Evolutionary conservation across 2,113 vertebrate genomes (phyloP).

Genomic region (Ifrita kowaldi): DNA sequence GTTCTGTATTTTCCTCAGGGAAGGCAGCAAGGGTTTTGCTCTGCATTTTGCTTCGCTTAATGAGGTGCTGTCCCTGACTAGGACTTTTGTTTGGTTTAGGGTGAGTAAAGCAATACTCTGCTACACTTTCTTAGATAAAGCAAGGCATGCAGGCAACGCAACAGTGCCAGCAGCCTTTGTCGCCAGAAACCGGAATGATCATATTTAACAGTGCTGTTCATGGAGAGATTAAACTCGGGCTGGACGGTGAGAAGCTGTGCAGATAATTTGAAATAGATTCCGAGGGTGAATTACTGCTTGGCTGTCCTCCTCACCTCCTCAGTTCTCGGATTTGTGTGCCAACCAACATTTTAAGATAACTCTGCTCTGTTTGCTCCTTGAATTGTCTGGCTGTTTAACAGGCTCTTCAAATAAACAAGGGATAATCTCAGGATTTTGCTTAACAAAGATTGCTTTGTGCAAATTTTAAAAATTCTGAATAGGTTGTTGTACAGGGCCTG

Average conservation of each 20-base stretch:
- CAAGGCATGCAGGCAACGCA: neutral
- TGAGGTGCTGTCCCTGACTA: neutral
- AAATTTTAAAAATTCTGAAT: neutral
- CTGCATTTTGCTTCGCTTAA: neutral
- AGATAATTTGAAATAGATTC: conserved; percentile 37
- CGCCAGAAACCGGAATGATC: neutral
- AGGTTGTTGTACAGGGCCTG: neutral
- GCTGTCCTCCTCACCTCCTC: conserved; percentile 13
- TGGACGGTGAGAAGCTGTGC: neutral
- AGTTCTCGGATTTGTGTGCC: neutral
- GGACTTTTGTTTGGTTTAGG: neutral
- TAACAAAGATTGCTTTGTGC: conserved; percentile 28
- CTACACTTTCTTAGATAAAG: conserved; percentile 33
- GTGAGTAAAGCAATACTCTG: conserved; percentile 12
- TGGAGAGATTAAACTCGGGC: conserved; percentile 8
- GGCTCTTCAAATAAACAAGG: conserved; percentile 33
- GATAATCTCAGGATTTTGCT: conserved; percentile 34
- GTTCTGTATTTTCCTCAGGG: neutral
- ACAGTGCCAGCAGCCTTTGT: neutral
- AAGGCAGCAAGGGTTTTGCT: neutral
- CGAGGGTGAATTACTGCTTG: neutral
- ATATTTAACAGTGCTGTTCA: neutral
- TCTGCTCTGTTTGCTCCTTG: conserved; percentile 24
- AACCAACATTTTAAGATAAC: conserved; percentile 49
- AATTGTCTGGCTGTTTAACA: conserved; percentile 34